Evolutionary conservation across 2,113 vertebrate genomes (phyloP), one percentile per base, ranked within the genome.

Genomic region (Elephantulus edwardii): DNA sequence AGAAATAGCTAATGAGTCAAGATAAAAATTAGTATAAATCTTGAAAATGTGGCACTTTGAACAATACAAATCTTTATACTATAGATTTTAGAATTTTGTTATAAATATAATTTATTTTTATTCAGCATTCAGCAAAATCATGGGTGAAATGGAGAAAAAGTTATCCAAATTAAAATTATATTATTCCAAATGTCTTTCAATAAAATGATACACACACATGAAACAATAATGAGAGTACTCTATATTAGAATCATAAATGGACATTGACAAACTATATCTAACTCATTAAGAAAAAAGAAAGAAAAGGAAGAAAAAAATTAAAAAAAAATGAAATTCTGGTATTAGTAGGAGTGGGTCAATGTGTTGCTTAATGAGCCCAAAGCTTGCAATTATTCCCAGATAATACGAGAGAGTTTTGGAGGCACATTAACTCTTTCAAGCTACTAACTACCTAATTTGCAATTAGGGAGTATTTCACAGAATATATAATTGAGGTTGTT

Each of bases 361-460:
- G 35, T 66, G 13, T 79, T 94, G 46, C 72, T 75, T 92, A 94
- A 92, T 74, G 84, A 95, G 4, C 82, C 91, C 16, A 42, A 14
- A 28, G 26, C 14, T 44, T 89, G 33, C 35, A 91, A 26, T 95
- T 86, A 92, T 91, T 85, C 82, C 26, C 58, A 72, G 68, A 86
- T 87, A 89, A 76, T 89, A 92, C 10, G 88, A 64, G 74, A 54
- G 76, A n/a, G 4, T 83, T 89, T 95, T 48, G 58, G 62, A 87
- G 77, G 71, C 64, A 90, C 89, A 89, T 91, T 92, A 93, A 93
- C 88, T 89, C 91, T 87, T 96, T 91, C 56, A 83, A 92, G 80
- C 75, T 70, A 93, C 78, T 95, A 88, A 89, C 40, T 71, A 84
- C 46, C 64, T 95, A 87, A 95, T 91, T 93, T 94, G 58, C 58